These are phyloP conservation scores for Caranx melampygus DNA, from an alignment of 2,113 vertebrate genomes.

Conservation along the genomic window DNA sequence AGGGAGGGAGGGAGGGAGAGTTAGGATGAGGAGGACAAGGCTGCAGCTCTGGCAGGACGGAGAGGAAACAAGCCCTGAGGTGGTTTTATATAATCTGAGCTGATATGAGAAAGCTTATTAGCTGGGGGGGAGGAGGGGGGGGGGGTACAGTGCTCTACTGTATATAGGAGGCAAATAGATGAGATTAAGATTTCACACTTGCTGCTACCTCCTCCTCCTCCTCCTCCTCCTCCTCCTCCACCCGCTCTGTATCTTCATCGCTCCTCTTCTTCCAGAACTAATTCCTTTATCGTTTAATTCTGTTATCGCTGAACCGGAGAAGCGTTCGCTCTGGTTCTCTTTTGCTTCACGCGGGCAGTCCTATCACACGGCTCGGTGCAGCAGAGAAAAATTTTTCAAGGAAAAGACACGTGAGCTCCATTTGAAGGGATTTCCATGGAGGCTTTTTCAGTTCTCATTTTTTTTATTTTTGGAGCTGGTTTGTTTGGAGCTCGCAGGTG, in stretches of 20 bases:
- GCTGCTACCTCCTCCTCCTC: conserved; percentile 50
- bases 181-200: conserved; percentile 71
- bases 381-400: conserved; percentile 36
- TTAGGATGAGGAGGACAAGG: too few species aligned
- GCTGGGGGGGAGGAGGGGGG: conserved; percentile 1
- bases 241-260: conserved; percentile 50
- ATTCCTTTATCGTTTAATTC: conserved; percentile 70
- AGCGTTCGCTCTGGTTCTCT: neutral
- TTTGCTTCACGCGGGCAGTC: neutral
- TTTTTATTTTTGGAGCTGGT: neutral
- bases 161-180: conserved; percentile 48
- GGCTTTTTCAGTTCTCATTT: neutral
- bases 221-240: conserved; percentile 31
- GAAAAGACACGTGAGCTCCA: conserved; percentile 27
- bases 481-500: conserved; percentile 10
- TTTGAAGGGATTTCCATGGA: conserved; percentile 40
- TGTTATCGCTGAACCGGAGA: conserved; percentile 57
- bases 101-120: conserved; percentile 61
- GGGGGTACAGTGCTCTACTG: neutral
- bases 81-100: conserved; percentile 54
- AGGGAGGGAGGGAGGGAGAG: too few species aligned
- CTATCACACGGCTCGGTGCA: conserved; percentile 13
- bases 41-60: conserved; percentile 8
- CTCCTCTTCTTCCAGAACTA: conserved; percentile 56
- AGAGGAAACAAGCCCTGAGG: conserved; percentile 31